phyloP scores from a whole-genome alignment of 2,888 invertebrate species.

The Heliconius charithonia region DNA sequence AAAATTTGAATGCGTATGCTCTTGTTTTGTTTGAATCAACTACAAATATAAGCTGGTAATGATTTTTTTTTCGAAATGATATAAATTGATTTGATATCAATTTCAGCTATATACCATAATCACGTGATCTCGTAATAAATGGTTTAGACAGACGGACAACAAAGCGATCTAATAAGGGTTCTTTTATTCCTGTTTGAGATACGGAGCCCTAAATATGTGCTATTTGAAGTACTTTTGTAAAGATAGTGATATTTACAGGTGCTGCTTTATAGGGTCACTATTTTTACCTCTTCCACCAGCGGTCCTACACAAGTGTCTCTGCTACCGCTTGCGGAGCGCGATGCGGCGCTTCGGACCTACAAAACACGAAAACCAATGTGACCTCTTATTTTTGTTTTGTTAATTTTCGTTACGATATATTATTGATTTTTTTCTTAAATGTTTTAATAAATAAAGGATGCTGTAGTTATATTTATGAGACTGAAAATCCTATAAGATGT shows the following conservation, averaged over 20 bases:
- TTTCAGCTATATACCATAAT: too few relatives aligned
- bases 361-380: constrained; percentile 30
- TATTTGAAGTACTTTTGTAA: neutral
- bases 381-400: constrained; percentile 6
- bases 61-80: too few relatives aligned
- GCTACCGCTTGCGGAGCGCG: constrained; percentile 29
- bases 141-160: too few relatives aligned
- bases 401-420: neutral
- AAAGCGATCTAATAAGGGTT: too few relatives aligned
- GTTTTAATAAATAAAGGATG: neutral
- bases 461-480: too few relatives aligned
- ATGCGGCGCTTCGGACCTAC: constrained; percentile 27
- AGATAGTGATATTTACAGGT: neutral
- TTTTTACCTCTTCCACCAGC: constrained; percentile 34
- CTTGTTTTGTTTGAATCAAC: too few relatives aligned
- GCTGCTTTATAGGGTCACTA: neutral
- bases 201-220: neutral
- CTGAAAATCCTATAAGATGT: too few relatives aligned
- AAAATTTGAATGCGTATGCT: too few relatives aligned
- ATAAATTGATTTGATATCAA: too few relatives aligned
- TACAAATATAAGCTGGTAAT: too few relatives aligned
- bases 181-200: too few relatives aligned
- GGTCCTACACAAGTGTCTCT: constrained; percentile 37
- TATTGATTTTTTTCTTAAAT: neutral
- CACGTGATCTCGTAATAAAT: too few relatives aligned